Conservation (phyloP, 2,888 invertebrate genomes). For the Slavum lentiscoides region DNA sequence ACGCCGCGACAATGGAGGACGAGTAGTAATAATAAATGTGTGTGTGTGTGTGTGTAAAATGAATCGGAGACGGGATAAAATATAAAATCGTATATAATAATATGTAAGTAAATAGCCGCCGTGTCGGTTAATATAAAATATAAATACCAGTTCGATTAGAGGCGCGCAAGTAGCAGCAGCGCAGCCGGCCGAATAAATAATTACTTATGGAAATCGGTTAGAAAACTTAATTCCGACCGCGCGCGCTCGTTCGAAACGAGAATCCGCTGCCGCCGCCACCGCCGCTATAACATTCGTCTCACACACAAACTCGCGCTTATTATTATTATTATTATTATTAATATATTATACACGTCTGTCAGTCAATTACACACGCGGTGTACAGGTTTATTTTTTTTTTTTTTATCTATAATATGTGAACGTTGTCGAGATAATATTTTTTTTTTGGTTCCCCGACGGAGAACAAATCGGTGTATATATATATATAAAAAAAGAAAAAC, state of each 20-base stretch:
- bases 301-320: not conserved
- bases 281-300: not conserved
- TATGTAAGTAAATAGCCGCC: too few relatives aligned
- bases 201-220: constrained; percentile 44
- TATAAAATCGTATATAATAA: constrained; percentile 3
- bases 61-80: not conserved
- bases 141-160: constrained; percentile 47
- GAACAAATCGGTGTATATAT: too few relatives aligned
- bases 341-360: not conserved
- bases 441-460: not conserved
- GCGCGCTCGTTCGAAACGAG: not conserved
- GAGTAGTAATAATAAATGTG: not conserved
- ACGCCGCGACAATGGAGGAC: not conserved
- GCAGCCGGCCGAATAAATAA: constrained; percentile 40
- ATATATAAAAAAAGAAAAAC: too few relatives aligned
- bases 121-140: too few relatives aligned
- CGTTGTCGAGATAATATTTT: not conserved
- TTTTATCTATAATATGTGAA: not conserved
- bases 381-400: constrained; percentile 11
- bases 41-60: not conserved
- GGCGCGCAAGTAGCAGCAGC: not conserved
- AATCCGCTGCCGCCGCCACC: not conserved
- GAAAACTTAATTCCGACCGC: constrained; percentile 20
- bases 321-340: too few relatives aligned
- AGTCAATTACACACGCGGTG: constrained; percentile 25